These are phyloP conservation scores for Notocelia uddmanniana DNA, from an alignment of 2,888 invertebrate species.

Conservation along the genomic window DNA sequence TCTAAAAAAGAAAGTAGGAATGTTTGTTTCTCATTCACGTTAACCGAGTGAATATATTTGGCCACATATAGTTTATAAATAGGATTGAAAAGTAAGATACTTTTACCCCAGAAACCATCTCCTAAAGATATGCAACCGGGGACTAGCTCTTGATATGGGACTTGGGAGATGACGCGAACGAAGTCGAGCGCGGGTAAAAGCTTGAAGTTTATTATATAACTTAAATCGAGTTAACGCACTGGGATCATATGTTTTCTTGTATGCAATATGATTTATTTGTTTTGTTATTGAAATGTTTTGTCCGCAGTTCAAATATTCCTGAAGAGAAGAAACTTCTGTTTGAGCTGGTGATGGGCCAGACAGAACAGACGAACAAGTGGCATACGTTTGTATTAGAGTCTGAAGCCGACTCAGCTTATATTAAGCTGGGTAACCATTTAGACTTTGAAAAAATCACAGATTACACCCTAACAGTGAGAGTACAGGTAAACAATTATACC, in stretches of 20 bases:
- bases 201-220: neutral
- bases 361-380: slow-evolving; percentile 94
- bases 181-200: neutral
- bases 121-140: neutral
- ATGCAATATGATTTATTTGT: neutral
- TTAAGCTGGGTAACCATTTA: slow-evolving; percentile 90
- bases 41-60: neutral
- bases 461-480: slow-evolving; percentile 93
- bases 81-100: too few relatives aligned
- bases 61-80: too few relatives aligned
- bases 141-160: neutral
- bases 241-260: neutral
- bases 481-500: slow-evolving; percentile 78
- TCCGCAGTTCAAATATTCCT: slow-evolving; percentile 89
- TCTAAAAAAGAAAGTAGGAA: neutral
- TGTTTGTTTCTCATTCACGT: neutral
- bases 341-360: slow-evolving; percentile 92
- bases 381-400: slow-evolving; percentile 90
- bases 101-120: neutral
- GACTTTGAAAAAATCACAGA: slow-evolving; percentile 95
- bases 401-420: slow-evolving; percentile 89
- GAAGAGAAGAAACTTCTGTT: slow-evolving; percentile 91
- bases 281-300: slow-evolving; percentile 23
- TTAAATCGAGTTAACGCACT: neutral
- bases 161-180: neutral